These are phyloP conservation scores for Delphinapterus leucas DNA, from an alignment of 2,113 vertebrate genomes.

Conservation along the genomic window DNA sequence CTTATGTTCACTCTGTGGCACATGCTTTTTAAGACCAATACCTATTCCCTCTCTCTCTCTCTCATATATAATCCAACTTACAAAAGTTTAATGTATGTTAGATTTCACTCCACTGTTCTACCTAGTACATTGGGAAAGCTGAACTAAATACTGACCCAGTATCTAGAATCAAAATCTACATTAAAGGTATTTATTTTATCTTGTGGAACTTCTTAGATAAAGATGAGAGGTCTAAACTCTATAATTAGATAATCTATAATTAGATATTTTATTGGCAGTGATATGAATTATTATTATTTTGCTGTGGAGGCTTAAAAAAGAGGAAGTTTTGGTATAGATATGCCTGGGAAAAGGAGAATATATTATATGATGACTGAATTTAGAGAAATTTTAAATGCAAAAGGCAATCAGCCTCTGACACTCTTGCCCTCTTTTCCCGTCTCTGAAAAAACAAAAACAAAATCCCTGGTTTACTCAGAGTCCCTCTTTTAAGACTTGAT, in stretches of 20 bases:
- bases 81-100: neutral
- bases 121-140: neutral
- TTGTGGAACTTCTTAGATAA: constrained; percentile 1
- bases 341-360: neutral
- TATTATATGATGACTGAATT: neutral
- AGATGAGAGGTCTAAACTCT: neutral
- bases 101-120: neutral
- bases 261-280: neutral
- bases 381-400: neutral
- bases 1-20: neutral
- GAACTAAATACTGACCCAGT: neutral
- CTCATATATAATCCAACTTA: neutral
- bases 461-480: neutral
- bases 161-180: neutral
- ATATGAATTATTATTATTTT: neutral
- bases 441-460: neutral
- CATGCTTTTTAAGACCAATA: neutral
- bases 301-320: neutral
- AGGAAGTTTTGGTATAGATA: neutral
- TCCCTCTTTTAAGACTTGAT: neutral
- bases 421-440: neutral
- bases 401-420: neutral
- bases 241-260: neutral
- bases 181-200: neutral
- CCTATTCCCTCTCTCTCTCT: neutral